These are phyloP conservation scores for Todus mexicanus DNA, from an alignment of 2,797 vertebrate species.

Conservation along the genomic window DNA sequence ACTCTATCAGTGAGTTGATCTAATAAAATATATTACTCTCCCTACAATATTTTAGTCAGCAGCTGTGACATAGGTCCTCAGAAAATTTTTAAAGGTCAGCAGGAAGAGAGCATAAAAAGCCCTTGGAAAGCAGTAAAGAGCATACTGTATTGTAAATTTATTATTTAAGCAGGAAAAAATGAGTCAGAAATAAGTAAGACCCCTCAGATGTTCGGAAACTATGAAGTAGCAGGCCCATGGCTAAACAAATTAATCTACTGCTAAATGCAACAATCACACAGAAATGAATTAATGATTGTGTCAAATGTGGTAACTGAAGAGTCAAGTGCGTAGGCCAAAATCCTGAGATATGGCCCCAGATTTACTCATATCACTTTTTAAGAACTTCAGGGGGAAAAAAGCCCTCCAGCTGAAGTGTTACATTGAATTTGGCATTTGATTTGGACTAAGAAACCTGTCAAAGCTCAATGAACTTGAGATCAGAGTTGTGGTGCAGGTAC, in stretches of 20 bases:
- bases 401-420: neutral
- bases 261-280: neutral
- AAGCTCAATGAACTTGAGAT: neutral
- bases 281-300: neutral
- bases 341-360: neutral
- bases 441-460: neutral
- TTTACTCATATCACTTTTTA: neutral
- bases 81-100: neutral
- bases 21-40: neutral
- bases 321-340: neutral
- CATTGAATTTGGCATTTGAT: neutral
- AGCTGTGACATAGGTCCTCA: neutral
- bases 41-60: neutral
- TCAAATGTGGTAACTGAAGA: neutral
- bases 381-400: neutral
- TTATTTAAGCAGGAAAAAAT: neutral
- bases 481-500: neutral
- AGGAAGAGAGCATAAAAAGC: neutral
- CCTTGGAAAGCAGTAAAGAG: neutral
- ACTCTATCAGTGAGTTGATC: neutral
- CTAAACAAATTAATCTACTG: neutral
- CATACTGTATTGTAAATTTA: neutral
- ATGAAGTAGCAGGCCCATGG: neutral
- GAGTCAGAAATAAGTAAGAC: neutral
- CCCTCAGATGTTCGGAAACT: neutral